Percentiles rank a stretch among this genome's conserved stretches.
Conservation (phyloP, 2,113 vertebrate species). For the Dendrocopos noguchii region DNA sequence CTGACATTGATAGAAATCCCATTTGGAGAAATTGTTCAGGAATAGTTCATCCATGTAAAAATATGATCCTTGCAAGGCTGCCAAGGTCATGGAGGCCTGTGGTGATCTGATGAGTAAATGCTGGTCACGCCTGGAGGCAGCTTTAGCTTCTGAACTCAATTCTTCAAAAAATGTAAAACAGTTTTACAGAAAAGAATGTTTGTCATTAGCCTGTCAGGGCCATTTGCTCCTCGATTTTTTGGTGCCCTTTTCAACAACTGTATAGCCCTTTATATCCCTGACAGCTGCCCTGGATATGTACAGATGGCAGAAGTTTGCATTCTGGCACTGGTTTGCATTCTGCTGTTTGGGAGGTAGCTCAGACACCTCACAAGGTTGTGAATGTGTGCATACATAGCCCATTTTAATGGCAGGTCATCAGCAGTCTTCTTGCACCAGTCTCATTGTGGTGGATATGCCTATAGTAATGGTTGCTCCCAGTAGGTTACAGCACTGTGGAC, state of each 20-base stretch:
- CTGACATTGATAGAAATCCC: slow-evolving; percentile 72
- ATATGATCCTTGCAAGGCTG: slow-evolving; percentile 79
- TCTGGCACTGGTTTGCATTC: background rate
- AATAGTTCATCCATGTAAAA: slow-evolving; percentile 78
- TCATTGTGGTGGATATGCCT: background rate
- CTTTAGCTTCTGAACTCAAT: slow-evolving; percentile 62
- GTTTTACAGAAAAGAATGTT: slow-evolving; percentile 35
- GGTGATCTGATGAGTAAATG: slow-evolving; percentile 79
- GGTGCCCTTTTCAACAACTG: slow-evolving; percentile 7
- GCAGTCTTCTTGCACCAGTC: background rate
- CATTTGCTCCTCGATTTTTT: background rate
- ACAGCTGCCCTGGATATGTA: background rate
- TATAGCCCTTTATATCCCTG: background rate
- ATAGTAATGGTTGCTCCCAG: background rate
- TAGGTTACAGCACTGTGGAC: background rate
- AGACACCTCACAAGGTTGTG: background rate
- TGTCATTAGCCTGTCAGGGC: slow-evolving; percentile 51
- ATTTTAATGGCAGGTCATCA: background rate
- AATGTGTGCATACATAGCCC: background rate
- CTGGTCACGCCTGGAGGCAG: slow-evolving; percentile 67
- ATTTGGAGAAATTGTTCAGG: slow-evolving; percentile 72
- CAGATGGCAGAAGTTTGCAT: background rate
- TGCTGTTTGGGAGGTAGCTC: background rate
- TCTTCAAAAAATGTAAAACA: slow-evolving; percentile 63
- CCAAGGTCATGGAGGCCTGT: slow-evolving; percentile 79